A percentile compares a stretch with the other conserved stretches of the same genome.
Evolutionary conservation across 2,888 invertebrate genomes (phyloP).

Genomic region (Sisyra nigra): DNA sequence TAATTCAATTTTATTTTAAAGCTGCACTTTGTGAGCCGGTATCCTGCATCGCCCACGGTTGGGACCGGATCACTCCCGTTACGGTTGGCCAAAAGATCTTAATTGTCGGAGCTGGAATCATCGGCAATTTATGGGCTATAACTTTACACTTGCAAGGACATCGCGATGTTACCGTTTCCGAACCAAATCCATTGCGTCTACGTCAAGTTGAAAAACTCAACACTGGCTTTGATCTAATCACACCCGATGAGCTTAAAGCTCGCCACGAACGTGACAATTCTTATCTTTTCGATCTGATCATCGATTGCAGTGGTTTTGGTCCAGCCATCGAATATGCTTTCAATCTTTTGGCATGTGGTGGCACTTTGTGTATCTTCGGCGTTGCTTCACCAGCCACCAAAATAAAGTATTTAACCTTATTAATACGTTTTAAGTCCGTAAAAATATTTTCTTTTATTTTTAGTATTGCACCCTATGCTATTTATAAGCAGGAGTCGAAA

Average conservation of each 20-base stretch:
- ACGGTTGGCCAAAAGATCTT: constrained; percentile 43
- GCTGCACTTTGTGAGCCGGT: constrained; percentile 51
- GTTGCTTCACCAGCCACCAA: constrained; percentile 38
- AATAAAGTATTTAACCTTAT: constrained; percentile 18
- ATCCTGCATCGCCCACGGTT: constrained; percentile 54
- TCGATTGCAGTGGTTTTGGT: constrained; percentile 59
- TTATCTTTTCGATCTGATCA: constrained; percentile 39
- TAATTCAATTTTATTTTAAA: too few species aligned
- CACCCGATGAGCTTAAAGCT: constrained; percentile 36
- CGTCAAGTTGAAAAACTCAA: constrained; percentile 34
- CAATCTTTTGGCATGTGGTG: constrained; percentile 37
- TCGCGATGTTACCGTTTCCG: constrained; percentile 49
- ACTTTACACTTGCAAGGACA: constrained; percentile 51
- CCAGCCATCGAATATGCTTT: constrained; percentile 49
- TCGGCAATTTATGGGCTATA: constrained; percentile 52
- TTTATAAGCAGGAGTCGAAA: constrained; percentile 45
- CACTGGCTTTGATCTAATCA: constrained; percentile 40
- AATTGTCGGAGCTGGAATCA: constrained; percentile 54
- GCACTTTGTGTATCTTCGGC: constrained; percentile 52
- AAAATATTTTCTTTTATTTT: constrained; percentile 13
- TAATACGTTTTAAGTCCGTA: not conserved
- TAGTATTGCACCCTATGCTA: constrained; percentile 38
- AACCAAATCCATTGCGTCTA: constrained; percentile 37
- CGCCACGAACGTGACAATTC: constrained; percentile 24
- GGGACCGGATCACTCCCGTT: constrained; percentile 43